Conservation (phyloP, 1,140 invertebrate genomes). For the Drosophila truncata region DNA sequence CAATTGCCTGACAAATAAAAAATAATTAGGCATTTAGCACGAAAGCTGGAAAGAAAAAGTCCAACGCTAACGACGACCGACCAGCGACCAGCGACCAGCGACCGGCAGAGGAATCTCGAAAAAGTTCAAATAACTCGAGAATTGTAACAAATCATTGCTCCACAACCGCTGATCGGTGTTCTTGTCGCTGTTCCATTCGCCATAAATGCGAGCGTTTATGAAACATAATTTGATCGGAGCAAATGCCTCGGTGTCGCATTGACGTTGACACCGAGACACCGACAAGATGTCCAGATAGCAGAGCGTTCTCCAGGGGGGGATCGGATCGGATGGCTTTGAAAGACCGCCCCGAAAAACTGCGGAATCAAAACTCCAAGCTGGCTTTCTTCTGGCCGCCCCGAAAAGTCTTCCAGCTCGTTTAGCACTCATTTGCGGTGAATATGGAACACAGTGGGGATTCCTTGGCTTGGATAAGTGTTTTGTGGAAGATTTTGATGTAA, state of each 20-base stretch:
- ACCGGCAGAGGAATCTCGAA: slow-evolving; percentile 39
- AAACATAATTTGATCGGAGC: slow-evolving; percentile 81
- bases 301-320: background rate
- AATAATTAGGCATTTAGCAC: slow-evolving; percentile 59
- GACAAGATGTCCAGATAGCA: slow-evolving; percentile 52
- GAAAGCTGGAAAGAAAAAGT: slow-evolving; percentile 34
- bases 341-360: slow-evolving; percentile 76
- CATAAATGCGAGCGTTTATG: slow-evolving; percentile 82
- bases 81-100: slow-evolving; percentile 5
- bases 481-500: no score
- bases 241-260: slow-evolving; percentile 73
- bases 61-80: slow-evolving; percentile 12
- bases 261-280: slow-evolving; percentile 62
- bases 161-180: background rate
- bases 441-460: slow-evolving; percentile 30
- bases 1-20: slow-evolving; percentile 54
- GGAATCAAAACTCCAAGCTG: slow-evolving; percentile 49
- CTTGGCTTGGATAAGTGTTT: background rate
- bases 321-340: slow-evolving; percentile 60
- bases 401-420: slow-evolving; percentile 61
- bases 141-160: slow-evolving; percentile 79
- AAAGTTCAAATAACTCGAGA: slow-evolving; percentile 74
- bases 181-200: slow-evolving; percentile 36
- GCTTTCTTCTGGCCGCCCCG: slow-evolving; percentile 64
- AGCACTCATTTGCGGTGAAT: slow-evolving; percentile 68